Conservation (phyloP, 2,113 vertebrate genomes). For the Onychostoma macrolepis region DNA sequence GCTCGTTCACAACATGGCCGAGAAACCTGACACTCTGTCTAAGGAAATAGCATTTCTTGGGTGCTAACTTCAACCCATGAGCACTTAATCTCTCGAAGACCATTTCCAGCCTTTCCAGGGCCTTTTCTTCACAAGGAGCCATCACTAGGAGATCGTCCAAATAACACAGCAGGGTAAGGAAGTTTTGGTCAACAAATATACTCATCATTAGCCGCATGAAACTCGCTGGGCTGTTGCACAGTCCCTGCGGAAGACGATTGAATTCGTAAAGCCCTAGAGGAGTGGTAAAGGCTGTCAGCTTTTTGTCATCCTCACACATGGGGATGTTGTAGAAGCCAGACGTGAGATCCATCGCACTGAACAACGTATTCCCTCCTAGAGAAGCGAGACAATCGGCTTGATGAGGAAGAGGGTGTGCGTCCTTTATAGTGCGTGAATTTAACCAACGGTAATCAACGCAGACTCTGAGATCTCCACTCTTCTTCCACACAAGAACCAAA, state of each 20-base stretch:
- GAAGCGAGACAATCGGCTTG: neutral
- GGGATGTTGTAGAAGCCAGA: conserved; percentile 49
- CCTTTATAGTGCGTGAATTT: conserved; percentile 22
- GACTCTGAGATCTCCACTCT: conserved; percentile 23
- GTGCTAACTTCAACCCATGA: conserved; percentile 33
- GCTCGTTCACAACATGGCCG: neutral
- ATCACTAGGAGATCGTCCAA: conserved; percentile 21
- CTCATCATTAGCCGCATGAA: conserved; percentile 47
- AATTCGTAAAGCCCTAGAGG: conserved; percentile 37
- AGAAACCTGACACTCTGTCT: conserved; percentile 17
- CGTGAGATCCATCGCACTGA: conserved; percentile 39
- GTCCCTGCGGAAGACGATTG: conserved; percentile 15
- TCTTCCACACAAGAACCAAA: conserved; percentile 53
- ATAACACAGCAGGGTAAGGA: conserved; percentile 39
- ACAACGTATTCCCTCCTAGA: conserved; percentile 17
- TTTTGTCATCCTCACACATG: conserved; percentile 15
- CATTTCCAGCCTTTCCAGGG: neutral
- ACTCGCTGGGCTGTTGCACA: conserved; percentile 26
- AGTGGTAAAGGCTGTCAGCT: conserved; percentile 28
- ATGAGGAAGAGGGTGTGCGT: neutral
- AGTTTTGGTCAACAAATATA: conserved; percentile 45
- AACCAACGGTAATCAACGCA: conserved; percentile 39
- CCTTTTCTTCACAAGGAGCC: neutral
- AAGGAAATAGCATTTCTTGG: conserved; percentile 34
- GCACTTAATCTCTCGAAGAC: neutral